Evolutionary conservation across 2,797 vertebrate species (phyloP).

Genomic region (Centroberyx gerrardi): DNA sequence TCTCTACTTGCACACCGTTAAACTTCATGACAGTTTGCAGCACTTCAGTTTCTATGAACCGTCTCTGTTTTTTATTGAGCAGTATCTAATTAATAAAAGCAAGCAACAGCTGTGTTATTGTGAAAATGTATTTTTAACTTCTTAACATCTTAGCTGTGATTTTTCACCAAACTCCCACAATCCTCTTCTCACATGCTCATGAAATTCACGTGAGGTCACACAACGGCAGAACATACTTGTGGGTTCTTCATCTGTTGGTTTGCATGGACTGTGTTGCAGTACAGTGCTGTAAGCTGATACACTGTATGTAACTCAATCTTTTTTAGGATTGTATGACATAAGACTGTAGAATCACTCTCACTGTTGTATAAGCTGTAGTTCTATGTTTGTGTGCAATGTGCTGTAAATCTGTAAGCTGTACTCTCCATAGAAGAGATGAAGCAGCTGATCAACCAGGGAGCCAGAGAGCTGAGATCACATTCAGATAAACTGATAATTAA

Average conservation of each 20-base stretch:
- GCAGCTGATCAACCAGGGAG: too few relatives aligned
- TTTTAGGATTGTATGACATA: too few relatives aligned
- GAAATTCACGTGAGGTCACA: conserved; percentile 13
- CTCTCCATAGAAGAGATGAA: too few relatives aligned
- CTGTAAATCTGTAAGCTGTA: neutral
- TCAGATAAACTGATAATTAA: too few relatives aligned
- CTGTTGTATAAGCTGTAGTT: too few relatives aligned
- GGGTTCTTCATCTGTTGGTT: neutral
- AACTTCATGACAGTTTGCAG: neutral
- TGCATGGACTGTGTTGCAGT: neutral
- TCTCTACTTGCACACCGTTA: neutral
- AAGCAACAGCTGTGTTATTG: conserved; percentile 5
- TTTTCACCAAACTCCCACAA: conserved; percentile 31
- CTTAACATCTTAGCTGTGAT: conserved; percentile 21
- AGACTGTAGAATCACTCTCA: too few relatives aligned
- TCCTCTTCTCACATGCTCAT: neutral
- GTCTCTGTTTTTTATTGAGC: neutral
- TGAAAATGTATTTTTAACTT: conserved; percentile 6
- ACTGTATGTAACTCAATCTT: neutral
- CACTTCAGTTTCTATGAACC: conserved; percentile 3
- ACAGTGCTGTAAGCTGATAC: neutral
- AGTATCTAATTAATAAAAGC: neutral
- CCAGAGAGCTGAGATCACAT: too few relatives aligned
- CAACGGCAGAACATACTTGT: neutral
- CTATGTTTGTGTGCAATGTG: too few relatives aligned